A percentile compares a stretch with the other conserved stretches of the same genome.
Conservation (phyloP, 2,888 invertebrate genomes). For the Hanleya hanleyi region DNA sequence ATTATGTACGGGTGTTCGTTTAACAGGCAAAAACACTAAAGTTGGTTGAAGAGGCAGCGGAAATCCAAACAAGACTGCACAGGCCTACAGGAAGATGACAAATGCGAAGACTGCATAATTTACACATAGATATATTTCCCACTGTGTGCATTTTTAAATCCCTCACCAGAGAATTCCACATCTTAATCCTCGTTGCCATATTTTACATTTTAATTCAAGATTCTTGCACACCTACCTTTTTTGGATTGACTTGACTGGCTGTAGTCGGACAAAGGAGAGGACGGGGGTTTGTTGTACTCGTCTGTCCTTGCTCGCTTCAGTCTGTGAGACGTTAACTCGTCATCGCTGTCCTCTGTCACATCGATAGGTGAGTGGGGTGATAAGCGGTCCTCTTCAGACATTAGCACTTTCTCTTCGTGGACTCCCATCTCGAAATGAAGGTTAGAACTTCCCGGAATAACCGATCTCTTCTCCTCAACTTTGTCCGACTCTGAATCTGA, state of each 20-base stretch:
- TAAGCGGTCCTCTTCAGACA: background rate
- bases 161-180: no score
- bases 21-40: no score
- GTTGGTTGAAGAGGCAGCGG: no score
- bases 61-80: no score
- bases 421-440: background rate
- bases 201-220: no score
- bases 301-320: background rate
- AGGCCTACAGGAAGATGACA: no score
- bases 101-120: no score
- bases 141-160: no score
- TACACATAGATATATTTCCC: no score
- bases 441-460: background rate
- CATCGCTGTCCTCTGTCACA: constrained; percentile 1
- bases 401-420: background rate
- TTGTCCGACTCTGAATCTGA: background rate
- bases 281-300: background rate
- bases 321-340: background rate
- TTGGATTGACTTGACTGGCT: constrained; percentile 1
- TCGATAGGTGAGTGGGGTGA: background rate
- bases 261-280: constrained; percentile 2
- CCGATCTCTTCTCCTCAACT: no score
- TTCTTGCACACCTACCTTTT: constrained; percentile 7
- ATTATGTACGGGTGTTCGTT: no score
- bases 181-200: no score